Conservation (phyloP, 2,797 vertebrate genomes). For the Cossypha niveicapilla region DNA sequence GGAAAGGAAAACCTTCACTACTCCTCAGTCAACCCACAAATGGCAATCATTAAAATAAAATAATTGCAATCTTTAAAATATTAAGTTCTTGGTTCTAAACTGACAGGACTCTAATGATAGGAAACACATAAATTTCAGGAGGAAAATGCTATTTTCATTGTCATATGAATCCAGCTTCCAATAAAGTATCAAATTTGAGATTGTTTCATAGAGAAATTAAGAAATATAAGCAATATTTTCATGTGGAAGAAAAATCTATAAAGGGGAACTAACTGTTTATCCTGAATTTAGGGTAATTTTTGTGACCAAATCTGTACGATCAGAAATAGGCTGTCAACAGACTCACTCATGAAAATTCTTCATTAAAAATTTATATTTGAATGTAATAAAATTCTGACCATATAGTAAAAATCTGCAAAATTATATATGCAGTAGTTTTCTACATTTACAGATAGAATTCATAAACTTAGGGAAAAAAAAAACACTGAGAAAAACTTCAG, state of each 20-base stretch:
- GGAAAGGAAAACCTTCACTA: not conserved
- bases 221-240: not conserved
- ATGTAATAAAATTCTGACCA: not conserved
- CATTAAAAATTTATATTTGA: not conserved
- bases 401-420: not conserved
- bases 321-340: not conserved
- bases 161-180: not conserved
- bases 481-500: not conserved
- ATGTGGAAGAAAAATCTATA: not conserved
- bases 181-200: not conserved
- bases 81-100: not conserved
- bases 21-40: conserved; percentile 15
- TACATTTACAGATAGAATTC: not conserved
- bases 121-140: not conserved
- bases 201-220: not conserved
- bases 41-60: conserved; percentile 31
- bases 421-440: not conserved
- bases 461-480: not conserved
- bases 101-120: not conserved
- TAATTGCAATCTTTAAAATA: not conserved
- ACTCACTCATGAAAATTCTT: not conserved
- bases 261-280: not conserved
- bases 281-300: not conserved
- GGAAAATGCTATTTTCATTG: not conserved
- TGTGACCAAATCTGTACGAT: not conserved